Base-by-base conservation (phyloP, 2,888 invertebrate genomes). In the Acanthopleura granulata region DNA sequence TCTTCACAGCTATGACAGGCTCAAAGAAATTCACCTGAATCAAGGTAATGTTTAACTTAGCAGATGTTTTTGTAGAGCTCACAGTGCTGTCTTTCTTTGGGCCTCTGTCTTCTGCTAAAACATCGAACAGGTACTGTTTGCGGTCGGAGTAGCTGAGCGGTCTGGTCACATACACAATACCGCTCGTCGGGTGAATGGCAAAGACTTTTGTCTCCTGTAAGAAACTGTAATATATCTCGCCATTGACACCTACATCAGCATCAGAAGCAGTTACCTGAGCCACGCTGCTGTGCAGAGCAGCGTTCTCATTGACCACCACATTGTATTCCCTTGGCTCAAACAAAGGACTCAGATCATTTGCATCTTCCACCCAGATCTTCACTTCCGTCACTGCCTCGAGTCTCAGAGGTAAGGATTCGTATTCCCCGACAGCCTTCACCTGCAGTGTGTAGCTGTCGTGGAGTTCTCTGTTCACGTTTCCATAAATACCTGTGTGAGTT, bases 161-260 rank as follows among this genome's bases (percentile, higher is more conserved):
- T 81, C 95, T 93, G 62, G 96, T 95, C 25, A 97, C 92, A 22
- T 95, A 94, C 77, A 98, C 94, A 40, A 95, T 93, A 15, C 98
- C 98, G 71, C 95, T 95, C 74, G 96, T 95, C 0, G 98, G 97
- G 91, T 99, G 97, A 76, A 99, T 94, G 51, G 96, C 95, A 90
- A 98, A 99, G 22, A 81, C 78, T 9, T 87, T 84, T 69, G 94
- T 95, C 76, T 93, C 93, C 83, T 95, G 94, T 72, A 93, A 92
- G 86, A 99, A 94, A 90, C 96, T 97, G 91, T 98, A 99, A 91
- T 98, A 98, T 84, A 99, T 96, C 92, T 98, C 97, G 0, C 98
- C 97, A 91, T 99, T 99, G 84, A 96, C 93, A 1, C 98, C 99
- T 51, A 96, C 92, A 91, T 99, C 99, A 4, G 99, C 98, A 91